A percentile compares a stretch with the other conserved stretches of the same genome.
These are phyloP conservation scores for Rhabdomys dilectus DNA, from an alignment of 2,113 vertebrate genomes.

Conservation along the genomic window DNA sequence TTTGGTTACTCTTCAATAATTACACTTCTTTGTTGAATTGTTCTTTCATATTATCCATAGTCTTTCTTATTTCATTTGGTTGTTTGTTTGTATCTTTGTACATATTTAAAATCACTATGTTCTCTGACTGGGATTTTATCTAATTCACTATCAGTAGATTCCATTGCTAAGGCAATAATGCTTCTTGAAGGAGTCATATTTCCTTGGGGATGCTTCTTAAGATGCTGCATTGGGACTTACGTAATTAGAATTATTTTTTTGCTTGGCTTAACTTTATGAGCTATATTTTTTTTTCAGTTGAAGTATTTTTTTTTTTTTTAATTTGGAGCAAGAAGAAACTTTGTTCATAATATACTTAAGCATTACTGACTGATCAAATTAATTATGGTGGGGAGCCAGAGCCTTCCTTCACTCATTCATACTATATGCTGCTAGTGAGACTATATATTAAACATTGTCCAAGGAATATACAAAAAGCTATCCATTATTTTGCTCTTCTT, in stretches of 20 bases:
- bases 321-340: background rate
- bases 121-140: background rate
- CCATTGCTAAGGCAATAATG: background rate
- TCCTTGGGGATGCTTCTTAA: background rate
- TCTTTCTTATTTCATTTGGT: background rate
- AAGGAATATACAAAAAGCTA: background rate
- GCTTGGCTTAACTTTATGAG: background rate
- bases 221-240: background rate
- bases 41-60: background rate
- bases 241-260: background rate
- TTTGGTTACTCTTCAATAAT: background rate
- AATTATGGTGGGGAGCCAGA: background rate
- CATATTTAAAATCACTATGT: background rate
- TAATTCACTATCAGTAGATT: background rate
- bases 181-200: background rate
- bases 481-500: background rate
- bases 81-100: background rate
- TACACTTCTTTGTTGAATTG: background rate
- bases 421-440: background rate
- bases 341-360: background rate
- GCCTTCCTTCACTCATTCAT: background rate
- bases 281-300: background rate
- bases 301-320: background rate
- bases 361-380: background rate
- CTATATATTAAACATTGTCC: background rate